Base-by-base conservation (phyloP, 1,140 invertebrate species). In the Drosophila parvula region DNA sequence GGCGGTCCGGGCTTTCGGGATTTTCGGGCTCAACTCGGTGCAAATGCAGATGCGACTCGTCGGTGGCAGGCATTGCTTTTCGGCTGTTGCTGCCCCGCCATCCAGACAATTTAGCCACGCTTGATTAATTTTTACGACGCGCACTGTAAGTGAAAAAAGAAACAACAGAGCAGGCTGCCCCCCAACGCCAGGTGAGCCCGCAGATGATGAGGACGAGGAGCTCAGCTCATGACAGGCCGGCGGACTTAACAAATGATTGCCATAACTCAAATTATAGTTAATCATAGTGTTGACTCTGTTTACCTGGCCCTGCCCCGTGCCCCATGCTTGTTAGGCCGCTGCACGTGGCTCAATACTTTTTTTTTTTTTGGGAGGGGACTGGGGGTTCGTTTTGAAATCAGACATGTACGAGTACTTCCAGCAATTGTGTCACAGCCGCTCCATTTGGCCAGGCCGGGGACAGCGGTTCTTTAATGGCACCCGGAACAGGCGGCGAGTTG, bases 81-180 rank as follows among this genome's bases (percentile, higher is more conserved):
- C 51, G 63, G 48, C 76, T 75, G 51, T 53, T 30, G 45, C 36
- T 28, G 32, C 27, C 28, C 27, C 28, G 18, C 16, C n/a, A 60
- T 79, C 68, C 82, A 85, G 74, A 81, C 83, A 82, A 82, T 88
- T 88, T 86, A 88, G 82, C 75, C 64, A 88, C 53, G 83, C 75
- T 76, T 86, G 82, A 86, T 86, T 82, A 88, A 86, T 56, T 82
- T 88, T 86, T 88, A 88, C 78, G 65, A 81, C 50, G 56, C 56
- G 28, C 47, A 41, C 59, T 28, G 58, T 73, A 84, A 79, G 70
- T 79, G 64, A 22, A 22, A 22, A 71, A 62, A 60, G 65, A 34
- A 34, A 78, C 63, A 84, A 74, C 80, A 64, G 64, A 48, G 55
- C 36, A 30, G 22, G 8, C 10, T 7, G 6, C 16, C 55, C 32